Conservation (phyloP, 2,113 vertebrate genomes). For the Propithecus coquereli region DNA sequence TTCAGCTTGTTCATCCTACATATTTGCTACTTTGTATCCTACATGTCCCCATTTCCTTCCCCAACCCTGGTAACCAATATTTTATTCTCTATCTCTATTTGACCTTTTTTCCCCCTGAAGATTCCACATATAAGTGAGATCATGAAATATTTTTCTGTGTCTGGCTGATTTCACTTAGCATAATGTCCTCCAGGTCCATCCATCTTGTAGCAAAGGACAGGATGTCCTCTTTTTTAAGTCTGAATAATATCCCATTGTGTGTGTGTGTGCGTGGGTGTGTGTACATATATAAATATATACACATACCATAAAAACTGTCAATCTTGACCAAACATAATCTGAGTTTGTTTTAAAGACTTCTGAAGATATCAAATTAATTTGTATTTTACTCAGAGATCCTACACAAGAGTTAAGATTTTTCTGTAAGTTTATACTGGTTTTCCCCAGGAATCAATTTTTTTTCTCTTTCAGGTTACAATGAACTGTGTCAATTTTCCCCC, state of each 20-base stretch:
- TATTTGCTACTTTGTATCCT: not conserved
- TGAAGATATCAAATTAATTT: constrained; percentile 30
- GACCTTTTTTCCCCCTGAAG: not conserved
- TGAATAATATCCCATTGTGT: not conserved
- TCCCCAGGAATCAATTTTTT: constrained; percentile 21
- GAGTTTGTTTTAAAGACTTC: constrained; percentile 27
- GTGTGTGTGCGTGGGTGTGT: too few relatives aligned
- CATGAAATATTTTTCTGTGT: not conserved
- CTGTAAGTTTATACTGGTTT: constrained; percentile 25
- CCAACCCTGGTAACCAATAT: not conserved
- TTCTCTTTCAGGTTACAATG: not conserved
- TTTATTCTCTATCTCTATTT: not conserved
- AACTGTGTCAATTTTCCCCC: not conserved
- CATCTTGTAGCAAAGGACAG: not conserved
- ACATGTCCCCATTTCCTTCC: not conserved
- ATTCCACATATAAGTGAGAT: not conserved
- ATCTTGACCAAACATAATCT: not conserved
- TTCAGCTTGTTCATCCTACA: not conserved
- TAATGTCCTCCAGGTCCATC: not conserved
- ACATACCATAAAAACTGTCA: constrained; percentile 8
- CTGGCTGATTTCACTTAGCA: not conserved
- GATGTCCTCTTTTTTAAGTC: not conserved
- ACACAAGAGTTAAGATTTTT: constrained; percentile 23
- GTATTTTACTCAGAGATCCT: constrained; percentile 30
- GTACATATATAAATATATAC: too few relatives aligned